These are phyloP conservation scores for Aphelocoma californica DNA, from an alignment of 2,797 vertebrate genomes.

Conservation along the genomic window DNA sequence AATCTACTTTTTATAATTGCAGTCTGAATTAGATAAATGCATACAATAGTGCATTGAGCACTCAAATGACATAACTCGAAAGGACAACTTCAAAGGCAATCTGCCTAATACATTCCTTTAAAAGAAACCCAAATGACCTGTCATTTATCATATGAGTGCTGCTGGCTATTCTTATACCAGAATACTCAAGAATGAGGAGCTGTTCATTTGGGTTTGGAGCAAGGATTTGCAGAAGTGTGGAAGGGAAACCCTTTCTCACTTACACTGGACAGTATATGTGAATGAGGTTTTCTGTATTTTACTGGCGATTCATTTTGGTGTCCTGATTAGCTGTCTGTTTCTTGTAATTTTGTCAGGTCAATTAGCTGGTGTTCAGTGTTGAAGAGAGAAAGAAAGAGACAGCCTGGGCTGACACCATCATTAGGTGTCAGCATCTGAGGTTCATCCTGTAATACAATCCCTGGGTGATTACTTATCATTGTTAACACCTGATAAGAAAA, in stretches of 20 bases:
- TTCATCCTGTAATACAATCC: slow-evolving; percentile 61
- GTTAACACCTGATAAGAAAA: neutral
- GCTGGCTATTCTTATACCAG: neutral
- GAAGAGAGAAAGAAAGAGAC: slow-evolving; percentile 64
- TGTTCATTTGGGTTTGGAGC: neutral
- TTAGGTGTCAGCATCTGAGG: slow-evolving; percentile 63
- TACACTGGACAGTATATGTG: neutral
- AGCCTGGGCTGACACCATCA: slow-evolving; percentile 50
- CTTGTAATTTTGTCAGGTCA: slow-evolving; percentile 88
- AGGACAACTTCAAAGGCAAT: slow-evolving; percentile 81
- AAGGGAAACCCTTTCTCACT: slow-evolving; percentile 18
- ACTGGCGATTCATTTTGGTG: slow-evolving; percentile 86
- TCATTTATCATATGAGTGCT: neutral
- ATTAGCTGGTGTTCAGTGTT: slow-evolving; percentile 77
- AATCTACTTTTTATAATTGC: slow-evolving; percentile 84
- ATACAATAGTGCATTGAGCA: neutral
- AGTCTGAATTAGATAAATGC: slow-evolving; percentile 53
- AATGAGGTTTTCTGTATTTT: slow-evolving; percentile 55
- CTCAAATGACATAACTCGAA: slow-evolving; percentile 69
- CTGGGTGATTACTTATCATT: slow-evolving; percentile 43
- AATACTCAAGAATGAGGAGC: neutral
- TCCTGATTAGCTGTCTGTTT: slow-evolving; percentile 86
- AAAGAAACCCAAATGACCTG: slow-evolving; percentile 5
- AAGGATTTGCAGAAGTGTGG: neutral
- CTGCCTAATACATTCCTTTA: slow-evolving; percentile 78